These are phyloP conservation scores for Drosophila burlai DNA, from an alignment of 1,140 invertebrate genomes.

Conservation along the genomic window DNA sequence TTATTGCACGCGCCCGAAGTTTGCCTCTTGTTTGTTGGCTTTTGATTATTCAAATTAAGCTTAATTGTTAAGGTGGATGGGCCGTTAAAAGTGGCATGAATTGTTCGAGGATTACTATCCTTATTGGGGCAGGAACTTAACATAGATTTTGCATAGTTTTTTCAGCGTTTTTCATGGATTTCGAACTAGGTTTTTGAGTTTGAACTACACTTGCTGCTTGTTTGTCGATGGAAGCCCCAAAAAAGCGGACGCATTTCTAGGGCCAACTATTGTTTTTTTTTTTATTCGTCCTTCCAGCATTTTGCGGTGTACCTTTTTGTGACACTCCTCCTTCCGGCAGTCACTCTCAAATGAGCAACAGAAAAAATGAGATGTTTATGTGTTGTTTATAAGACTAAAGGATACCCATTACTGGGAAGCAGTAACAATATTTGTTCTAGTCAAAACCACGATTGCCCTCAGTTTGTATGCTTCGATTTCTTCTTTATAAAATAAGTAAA, in stretches of 20 bases:
- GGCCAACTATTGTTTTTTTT: constrained; percentile 32
- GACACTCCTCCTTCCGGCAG: constrained; percentile 40
- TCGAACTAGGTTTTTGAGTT: constrained; percentile 6
- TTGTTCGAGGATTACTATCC: background rate
- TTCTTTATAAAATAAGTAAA: background rate
- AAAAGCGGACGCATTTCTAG: constrained; percentile 65
- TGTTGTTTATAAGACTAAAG: background rate
- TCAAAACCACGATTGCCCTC: too few relatives aligned
- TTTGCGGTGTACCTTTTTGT: constrained; percentile 70
- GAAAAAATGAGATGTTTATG: background rate
- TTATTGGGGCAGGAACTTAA: constrained; percentile 9
- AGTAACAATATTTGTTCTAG: background rate
- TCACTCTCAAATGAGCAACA: constrained; percentile 10
- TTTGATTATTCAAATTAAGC: constrained; percentile 82
- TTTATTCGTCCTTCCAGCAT: constrained; percentile 25
- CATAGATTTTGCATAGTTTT: constrained; percentile 8
- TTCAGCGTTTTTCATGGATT: background rate
- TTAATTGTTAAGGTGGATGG: constrained; percentile 74
- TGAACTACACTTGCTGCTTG: constrained; percentile 19
- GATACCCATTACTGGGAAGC: constrained; percentile 3
- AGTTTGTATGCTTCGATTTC: background rate
- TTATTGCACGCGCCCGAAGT: constrained; percentile 65
- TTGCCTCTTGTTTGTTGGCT: constrained; percentile 72
- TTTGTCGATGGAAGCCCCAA: constrained; percentile 54
- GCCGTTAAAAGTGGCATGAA: constrained; percentile 20